These are phyloP conservation scores for Hydra vulgaris DNA, from an alignment of 30 jellyfish, hydroid and myxozoan genomes.

Conservation along the genomic window DNA sequence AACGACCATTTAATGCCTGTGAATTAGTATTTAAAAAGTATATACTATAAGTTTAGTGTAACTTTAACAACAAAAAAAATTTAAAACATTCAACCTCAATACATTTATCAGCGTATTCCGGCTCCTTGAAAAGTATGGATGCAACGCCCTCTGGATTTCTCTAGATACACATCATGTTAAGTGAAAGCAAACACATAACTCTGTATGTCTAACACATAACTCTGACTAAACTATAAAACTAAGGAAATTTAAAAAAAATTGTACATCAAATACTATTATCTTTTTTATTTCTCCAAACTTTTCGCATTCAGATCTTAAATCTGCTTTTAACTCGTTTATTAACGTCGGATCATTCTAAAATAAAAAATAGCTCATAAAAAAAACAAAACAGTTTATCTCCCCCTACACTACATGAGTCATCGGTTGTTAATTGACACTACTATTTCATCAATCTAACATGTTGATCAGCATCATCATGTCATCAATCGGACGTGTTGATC, in stretches of 20 bases:
- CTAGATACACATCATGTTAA: conserved; percentile 20
- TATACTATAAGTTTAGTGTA: too few species aligned
- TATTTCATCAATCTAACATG: too few species aligned
- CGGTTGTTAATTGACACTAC: too few species aligned
- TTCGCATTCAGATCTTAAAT: conserved; percentile 68
- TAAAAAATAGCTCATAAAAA: neutral
- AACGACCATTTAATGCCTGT: conserved; percentile 86
- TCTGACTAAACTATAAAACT: neutral
- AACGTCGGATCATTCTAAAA: conserved; percentile 58
- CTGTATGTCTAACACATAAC: neutral
- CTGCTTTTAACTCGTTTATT: conserved; percentile 70
- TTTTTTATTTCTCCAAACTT: conserved; percentile 79
- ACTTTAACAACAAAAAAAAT: too few species aligned
- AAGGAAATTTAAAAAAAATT: neutral
- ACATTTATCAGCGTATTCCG: conserved; percentile 93
- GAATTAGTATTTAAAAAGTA: neutral
- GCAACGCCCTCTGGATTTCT: conserved; percentile 94
- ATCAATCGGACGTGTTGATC: too few species aligned
- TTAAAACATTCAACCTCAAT: conserved; percentile 40
- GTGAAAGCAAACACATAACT: neutral
- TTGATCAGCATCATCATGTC: too few species aligned
- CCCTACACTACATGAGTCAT: too few species aligned
- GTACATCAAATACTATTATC: conserved; percentile 75
- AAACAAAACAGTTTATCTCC: neutral
- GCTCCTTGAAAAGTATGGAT: conserved; percentile 66